Evolutionary conservation across 2,113 vertebrate species (phyloP), one percentile per base, ranked within the genome.

Genomic region (Nerophis ophidion): DNA sequence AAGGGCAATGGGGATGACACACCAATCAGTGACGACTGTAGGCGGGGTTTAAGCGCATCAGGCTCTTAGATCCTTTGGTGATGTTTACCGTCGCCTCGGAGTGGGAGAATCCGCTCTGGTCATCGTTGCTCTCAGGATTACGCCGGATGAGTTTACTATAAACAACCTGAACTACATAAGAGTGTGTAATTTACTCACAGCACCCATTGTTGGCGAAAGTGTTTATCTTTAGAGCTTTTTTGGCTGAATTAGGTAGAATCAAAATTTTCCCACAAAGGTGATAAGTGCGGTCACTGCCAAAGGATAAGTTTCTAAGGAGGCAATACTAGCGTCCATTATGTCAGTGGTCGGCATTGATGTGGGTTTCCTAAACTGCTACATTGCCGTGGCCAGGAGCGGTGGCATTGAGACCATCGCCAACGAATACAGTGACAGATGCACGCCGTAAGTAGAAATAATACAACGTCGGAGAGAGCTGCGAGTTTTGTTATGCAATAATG

Each of bases 381-480:
- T 97, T 74, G 95, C 93, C 0, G 94, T 96, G 44, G 95, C 94
- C 45, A 84, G 94, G 72, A 96, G 94, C 71, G 94, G 95, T 60
- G 95, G 95, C 65, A 97, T 97, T 81, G 95, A 97, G 86, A 97
- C 95, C 70, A 91, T 97, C 82, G 90, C 93, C 76, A 97, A 97
- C 63, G 95, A 97, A 47, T 95, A 97, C 92, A 97, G 95, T 89
- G 95, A 97, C 91, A 92, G 95, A 89, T 96, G 94, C 87, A 97
- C 95, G 15, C 95, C 95, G 95, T 97, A 74, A 96, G 93, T 94
- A 90, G 67, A 51, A 48, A 54, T 9, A 46, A 14, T 61, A 12
- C 17, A 56, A 69, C 35, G 36, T 81, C 72, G 4, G 51, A 33
- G 68, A 44, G 48, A 70, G 53, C 54, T 72, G 63, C 36, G 61